Base-by-base conservation (phyloP, 2,797 vertebrate species). In the Typhlichthys subterraneus region DNA sequence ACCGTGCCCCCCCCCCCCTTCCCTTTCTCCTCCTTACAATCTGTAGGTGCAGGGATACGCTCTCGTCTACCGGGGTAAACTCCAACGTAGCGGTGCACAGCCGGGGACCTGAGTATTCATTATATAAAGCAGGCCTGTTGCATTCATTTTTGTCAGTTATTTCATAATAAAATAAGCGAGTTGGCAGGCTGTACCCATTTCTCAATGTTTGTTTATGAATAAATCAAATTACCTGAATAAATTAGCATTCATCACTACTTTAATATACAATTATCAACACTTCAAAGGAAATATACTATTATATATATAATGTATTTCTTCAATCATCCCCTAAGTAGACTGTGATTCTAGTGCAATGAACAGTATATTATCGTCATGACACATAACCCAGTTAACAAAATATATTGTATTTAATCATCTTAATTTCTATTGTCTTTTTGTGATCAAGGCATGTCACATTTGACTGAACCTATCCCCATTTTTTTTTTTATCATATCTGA, bases 331-430 rank as follows among this genome's bases (percentile, higher is more conserved):
- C 63, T 59, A 72, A 38, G 75, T 72, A 56, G 53, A 5, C 59
- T 67, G 69, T 12, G 45, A 74, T 83, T 53, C 63, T 70, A 77
- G 70, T 79, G 82, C 79, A 85, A 72, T 75, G 53, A 38, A 38
- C 33, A 38, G 33, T 61, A 74, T 67, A 59, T 49, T 70, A 57
- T 15, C 59, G 64, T 53, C 60, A 51, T 67, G 53, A 13, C 46
- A 8, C 48, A 74, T 45, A 73, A 45, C 46, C 59, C 15, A 72
- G 33, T 38, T 38, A 38, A 38, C 33, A 38, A 38, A 38, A 38
- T 38, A 6, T 38, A 38, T 38, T 38, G 5, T 38, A 5, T 38
- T 6, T 38, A 38, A 38, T 23, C 23, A 23, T 23, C 23, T 23
- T 23, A 23, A 8, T 38, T 38, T 38, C 8, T 38, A 2, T 6